Conservation (phyloP, 2,888 invertebrate species). For the Pammene fasciana region DNA sequence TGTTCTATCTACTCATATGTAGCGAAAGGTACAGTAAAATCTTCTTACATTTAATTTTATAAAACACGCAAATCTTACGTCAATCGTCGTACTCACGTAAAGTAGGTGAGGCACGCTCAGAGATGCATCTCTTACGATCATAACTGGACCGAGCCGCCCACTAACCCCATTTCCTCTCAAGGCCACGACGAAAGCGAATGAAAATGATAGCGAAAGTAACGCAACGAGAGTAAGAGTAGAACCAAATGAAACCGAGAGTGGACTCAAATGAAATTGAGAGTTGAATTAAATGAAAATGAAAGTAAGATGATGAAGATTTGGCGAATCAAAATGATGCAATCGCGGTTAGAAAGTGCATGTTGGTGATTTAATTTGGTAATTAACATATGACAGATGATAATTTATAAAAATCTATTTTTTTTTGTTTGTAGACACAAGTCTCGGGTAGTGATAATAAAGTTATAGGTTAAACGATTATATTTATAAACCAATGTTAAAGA, state of each 20-base stretch:
- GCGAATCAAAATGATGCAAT: conserved; percentile 12
- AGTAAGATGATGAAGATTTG: not conserved
- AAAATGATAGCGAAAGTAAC: conserved; percentile 44
- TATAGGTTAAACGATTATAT: no score
- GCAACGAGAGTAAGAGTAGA: conserved; percentile 16
- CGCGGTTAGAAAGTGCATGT: conserved; percentile 9
- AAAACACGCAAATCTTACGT: not conserved
- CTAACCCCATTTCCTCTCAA: conserved; percentile 44
- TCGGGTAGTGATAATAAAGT: no score
- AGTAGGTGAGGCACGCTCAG: not conserved
- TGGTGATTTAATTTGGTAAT: conserved; percentile 8
- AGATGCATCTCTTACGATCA: not conserved
- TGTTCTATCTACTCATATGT: no score
- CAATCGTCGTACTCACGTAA: not conserved
- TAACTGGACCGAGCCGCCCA: conserved; percentile 22
- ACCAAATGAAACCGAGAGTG: conserved; percentile 28
- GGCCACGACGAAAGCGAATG: conserved; percentile 37
- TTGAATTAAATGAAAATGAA: conserved; percentile 11
- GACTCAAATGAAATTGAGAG: conserved; percentile 29
- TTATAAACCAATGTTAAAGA: not conserved
- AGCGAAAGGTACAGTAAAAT: not conserved
- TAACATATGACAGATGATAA: not conserved
- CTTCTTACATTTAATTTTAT: not conserved
- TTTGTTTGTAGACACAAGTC: not conserved
- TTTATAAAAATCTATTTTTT: not conserved